A percentile compares a stretch with the other conserved stretches of the same genome.
Conservation (phyloP, 2,797 vertebrate genomes). For the Tapirus indicus region DNA sequence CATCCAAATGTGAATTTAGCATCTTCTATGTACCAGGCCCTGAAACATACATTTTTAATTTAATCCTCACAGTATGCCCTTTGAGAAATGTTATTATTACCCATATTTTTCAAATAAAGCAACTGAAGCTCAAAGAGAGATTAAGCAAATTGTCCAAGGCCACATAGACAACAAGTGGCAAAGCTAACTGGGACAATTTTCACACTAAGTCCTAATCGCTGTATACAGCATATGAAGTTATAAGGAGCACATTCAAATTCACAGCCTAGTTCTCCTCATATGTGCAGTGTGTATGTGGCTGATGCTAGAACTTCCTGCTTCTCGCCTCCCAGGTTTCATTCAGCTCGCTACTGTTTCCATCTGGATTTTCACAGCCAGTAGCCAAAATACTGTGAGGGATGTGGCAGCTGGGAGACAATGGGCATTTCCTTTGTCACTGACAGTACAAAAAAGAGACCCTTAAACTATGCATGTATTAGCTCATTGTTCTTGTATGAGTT, state of each 20-base stretch:
- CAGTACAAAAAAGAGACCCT: conserved; percentile 20
- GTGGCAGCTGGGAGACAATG: conserved; percentile 56
- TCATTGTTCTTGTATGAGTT: conserved; percentile 1
- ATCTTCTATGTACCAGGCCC: not conserved
- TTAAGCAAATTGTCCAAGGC: conserved; percentile 47
- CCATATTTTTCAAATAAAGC: conserved; percentile 60
- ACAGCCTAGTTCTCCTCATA: conserved; percentile 56
- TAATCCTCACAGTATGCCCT: conserved; percentile 19
- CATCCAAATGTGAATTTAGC: conserved; percentile 12
- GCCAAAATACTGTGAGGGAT: conserved; percentile 59
- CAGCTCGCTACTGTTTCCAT: conserved; percentile 63
- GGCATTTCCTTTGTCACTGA: conserved; percentile 50
- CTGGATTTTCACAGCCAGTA: conserved; percentile 64
- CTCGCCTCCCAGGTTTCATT: conserved; percentile 71
- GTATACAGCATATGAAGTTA: conserved; percentile 19
- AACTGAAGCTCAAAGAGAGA: conserved; percentile 59
- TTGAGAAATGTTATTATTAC: conserved; percentile 28
- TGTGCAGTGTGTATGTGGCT: conserved; percentile 14
- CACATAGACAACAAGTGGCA: conserved; percentile 14
- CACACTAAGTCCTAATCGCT: conserved; percentile 38
- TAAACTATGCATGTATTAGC: conserved; percentile 57
- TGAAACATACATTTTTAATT: conserved; percentile 53
- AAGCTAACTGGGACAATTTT: conserved; percentile 59
- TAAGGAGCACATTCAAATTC: conserved; percentile 68
- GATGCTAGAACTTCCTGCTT: conserved; percentile 58